A percentile compares a stretch with the other conserved stretches of the same genome.
phyloP scores from a whole-genome alignment of 2,797 vertebrate species.

The Tadarida brasiliensis region DNA sequence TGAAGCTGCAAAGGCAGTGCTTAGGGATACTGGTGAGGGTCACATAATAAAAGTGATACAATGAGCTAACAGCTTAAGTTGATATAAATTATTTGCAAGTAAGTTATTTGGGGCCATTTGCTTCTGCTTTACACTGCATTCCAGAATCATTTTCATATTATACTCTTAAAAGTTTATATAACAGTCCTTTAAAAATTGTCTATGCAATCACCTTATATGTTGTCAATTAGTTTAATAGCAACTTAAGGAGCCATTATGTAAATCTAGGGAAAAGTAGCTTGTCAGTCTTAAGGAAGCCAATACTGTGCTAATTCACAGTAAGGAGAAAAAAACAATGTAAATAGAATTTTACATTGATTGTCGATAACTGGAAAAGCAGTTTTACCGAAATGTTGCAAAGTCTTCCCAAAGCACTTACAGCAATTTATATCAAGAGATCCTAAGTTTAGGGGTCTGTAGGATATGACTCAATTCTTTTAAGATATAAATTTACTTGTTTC shows the following conservation, averaged over 20 bases:
- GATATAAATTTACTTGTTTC: conserved; percentile 80
- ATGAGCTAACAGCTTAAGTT: conserved; percentile 84
- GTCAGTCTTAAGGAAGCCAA: conserved; percentile 81
- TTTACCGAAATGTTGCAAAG: conserved; percentile 84
- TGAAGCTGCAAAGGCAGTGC: conserved; percentile 71
- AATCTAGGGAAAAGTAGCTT: conserved; percentile 82
- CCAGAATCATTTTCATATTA: conserved; percentile 80
- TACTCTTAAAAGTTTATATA: conserved; percentile 82
- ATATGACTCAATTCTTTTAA: conserved; percentile 75
- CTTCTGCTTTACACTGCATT: conserved; percentile 70
- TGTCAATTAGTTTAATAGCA: conserved; percentile 74
- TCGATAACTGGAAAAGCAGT: conserved; percentile 84
- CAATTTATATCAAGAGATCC: conserved; percentile 82
- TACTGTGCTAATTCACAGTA: conserved; percentile 84
- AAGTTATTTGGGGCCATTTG: conserved; percentile 73
- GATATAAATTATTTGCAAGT: conserved; percentile 81
- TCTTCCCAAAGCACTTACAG: conserved; percentile 85
- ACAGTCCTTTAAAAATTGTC: conserved; percentile 82
- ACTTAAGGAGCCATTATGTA: conserved; percentile 78
- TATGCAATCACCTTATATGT: conserved; percentile 60
- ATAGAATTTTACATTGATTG: conserved; percentile 82
- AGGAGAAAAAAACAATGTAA: conserved; percentile 83
- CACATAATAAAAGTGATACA: conserved; percentile 73
- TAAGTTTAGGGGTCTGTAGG: conserved; percentile 78
- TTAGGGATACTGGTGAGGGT: conserved; percentile 63